Conservation (phyloP, 2,113 vertebrate species). For the Salminus brasiliensis region DNA sequence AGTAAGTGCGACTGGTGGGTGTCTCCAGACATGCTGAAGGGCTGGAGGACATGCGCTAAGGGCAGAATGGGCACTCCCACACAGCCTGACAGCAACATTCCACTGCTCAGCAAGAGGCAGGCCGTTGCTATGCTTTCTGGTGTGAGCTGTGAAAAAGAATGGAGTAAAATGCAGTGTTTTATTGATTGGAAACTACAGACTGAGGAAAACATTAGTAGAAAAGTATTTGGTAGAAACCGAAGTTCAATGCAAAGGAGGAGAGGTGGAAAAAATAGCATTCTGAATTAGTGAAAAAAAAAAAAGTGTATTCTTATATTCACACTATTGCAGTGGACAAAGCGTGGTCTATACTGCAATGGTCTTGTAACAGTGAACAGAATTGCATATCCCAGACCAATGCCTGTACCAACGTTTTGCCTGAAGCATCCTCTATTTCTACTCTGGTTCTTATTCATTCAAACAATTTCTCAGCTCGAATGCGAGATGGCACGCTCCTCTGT, state of each 20-base stretch:
- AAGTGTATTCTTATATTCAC: not conserved
- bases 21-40: not conserved
- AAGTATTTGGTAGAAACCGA: not conserved
- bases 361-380: not conserved
- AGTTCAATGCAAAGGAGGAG: not conserved
- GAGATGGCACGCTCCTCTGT: conserved; percentile 15
- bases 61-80: not conserved
- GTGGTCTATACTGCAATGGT: not conserved
- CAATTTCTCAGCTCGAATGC: conserved; percentile 4
- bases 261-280: not conserved
- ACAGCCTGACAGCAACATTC: not conserved
- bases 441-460: conserved; percentile 33
- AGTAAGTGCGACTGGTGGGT: not conserved
- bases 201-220: not conserved
- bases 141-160: not conserved
- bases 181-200: not conserved
- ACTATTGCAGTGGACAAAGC: not conserved
- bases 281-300: not conserved
- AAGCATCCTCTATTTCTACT: conserved; percentile 15
- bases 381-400: not conserved
- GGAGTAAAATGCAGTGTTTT: not conserved
- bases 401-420: not conserved
- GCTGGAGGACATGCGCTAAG: not conserved
- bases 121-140: conserved; percentile 6
- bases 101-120: not conserved